Evolutionary conservation across 1,140 invertebrate species (phyloP).

Genomic region (Ditylenchus dipsaci): DNA sequence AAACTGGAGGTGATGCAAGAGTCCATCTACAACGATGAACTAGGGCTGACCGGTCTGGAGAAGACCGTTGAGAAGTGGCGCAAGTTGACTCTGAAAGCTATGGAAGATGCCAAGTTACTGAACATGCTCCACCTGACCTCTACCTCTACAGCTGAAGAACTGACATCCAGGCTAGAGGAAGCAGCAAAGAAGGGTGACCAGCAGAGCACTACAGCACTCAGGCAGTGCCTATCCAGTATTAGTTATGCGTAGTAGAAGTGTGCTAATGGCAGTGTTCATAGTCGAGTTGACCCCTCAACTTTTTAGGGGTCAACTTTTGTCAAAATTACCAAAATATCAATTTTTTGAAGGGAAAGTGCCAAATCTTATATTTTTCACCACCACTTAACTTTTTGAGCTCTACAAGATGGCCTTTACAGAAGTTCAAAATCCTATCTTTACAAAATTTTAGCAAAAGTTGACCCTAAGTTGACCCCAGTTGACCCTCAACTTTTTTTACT

Average conservation of each 20-base stretch:
- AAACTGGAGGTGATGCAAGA: conserved; percentile 4
- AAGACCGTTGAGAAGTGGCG: not conserved
- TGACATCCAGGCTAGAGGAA: not conserved
- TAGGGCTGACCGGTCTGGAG: not conserved
- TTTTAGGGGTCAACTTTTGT: no score
- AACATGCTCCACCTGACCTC: not conserved
- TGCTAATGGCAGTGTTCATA: no score
- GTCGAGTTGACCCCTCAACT: no score
- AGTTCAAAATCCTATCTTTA: no score
- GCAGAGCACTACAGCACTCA: not conserved
- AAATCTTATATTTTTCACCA: no score
- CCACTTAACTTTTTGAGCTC: no score
- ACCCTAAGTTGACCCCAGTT: no score
- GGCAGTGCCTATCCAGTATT: not conserved
- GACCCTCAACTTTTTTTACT: no score
- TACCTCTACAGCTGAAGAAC: not conserved
- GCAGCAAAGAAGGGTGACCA: not conserved
- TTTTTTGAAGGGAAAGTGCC: no score
- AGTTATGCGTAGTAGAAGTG: not conserved
- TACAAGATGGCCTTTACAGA: no score
- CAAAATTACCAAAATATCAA: no score
- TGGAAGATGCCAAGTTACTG: conserved; percentile 2
- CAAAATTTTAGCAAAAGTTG: no score
- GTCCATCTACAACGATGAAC: conserved; percentile 2
- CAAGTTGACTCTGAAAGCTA: not conserved